These are phyloP conservation scores for Papilio machaon DNA, from an alignment of 1,140 invertebrate genomes.

Conservation along the genomic window DNA sequence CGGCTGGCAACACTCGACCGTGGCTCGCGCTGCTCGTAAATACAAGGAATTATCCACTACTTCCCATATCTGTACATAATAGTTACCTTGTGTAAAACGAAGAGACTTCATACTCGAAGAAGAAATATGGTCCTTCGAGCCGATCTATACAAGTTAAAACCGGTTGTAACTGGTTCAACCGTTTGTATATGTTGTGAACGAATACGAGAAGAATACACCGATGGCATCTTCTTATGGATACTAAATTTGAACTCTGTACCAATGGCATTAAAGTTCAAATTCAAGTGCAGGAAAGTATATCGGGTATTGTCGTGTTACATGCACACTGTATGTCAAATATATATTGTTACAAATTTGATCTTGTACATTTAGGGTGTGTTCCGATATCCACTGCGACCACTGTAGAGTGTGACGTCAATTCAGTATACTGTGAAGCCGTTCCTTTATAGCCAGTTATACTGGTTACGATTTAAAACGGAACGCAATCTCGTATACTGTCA, in stretches of 20 bases:
- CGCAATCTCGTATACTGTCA: too few relatives aligned
- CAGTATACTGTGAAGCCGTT: too few relatives aligned
- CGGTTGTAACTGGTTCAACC: slow-evolving; percentile 38
- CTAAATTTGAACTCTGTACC: not conserved
- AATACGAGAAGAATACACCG: slow-evolving; percentile 33
- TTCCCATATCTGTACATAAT: slow-evolving; percentile 20
- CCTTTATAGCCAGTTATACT: too few relatives aligned
- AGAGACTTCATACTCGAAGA: not conserved
- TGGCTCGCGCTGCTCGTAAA: slow-evolving; percentile 6
- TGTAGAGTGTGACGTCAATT: too few relatives aligned
- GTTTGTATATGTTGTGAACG: slow-evolving; percentile 58
- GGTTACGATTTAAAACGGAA: too few relatives aligned
- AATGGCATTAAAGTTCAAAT: slow-evolving; percentile 15
- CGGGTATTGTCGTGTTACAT: slow-evolving; percentile 27
- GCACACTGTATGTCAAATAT: slow-evolving; percentile 25
- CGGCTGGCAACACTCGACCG: not conserved
- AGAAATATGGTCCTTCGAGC: slow-evolving; percentile 7
- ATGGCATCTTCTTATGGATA: not conserved
- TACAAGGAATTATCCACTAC: slow-evolving; percentile 42
- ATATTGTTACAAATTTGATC: not conserved
- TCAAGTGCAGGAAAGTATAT: slow-evolving; percentile 34
- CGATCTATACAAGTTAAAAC: not conserved
- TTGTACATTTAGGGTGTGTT: too few relatives aligned
- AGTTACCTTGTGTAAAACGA: not conserved
- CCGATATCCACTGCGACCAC: too few relatives aligned